A percentile compares a stretch with the other conserved stretches of the same genome.
Evolutionary conservation across 2,888 invertebrate species (phyloP).

Genomic region (Chrysolina haemoptera): DNA sequence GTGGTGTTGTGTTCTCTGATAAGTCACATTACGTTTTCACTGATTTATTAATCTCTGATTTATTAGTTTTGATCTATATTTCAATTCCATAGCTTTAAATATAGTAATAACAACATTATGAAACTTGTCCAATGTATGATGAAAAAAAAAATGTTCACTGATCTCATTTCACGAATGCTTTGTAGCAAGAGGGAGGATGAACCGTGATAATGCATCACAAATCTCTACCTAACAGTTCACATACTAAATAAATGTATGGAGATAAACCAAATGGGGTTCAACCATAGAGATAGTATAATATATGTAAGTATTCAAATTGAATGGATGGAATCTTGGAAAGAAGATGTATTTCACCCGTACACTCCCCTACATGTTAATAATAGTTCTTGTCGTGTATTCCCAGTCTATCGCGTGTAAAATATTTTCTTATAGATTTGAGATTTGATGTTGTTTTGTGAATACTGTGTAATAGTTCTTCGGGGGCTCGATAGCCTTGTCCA

Average conservation of each 20-base stretch:
- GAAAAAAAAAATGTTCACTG: neutral
- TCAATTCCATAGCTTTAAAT: too few relatives aligned
- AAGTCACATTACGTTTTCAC: too few relatives aligned
- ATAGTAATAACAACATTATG: too few relatives aligned
- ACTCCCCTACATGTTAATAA: conserved; percentile 31
- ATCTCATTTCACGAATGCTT: neutral
- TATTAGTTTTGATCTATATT: too few relatives aligned
- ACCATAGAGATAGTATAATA: neutral
- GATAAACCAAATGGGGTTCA: neutral
- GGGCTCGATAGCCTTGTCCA: conserved; percentile 57
- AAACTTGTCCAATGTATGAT: too few relatives aligned
- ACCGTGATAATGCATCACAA: conserved; percentile 1
- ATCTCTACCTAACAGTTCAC: neutral
- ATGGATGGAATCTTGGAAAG: neutral
- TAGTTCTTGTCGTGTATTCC: conserved; percentile 48
- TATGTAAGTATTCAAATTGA: conserved; percentile 8
- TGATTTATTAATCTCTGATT: too few relatives aligned
- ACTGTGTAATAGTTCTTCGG: conserved; percentile 60
- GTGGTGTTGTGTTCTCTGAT: too few relatives aligned
- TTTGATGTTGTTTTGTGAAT: conserved; percentile 66
- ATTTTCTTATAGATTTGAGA: conserved; percentile 61
- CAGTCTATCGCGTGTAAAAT: conserved; percentile 64
- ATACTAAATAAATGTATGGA: neutral
- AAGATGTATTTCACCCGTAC: conserved; percentile 11
- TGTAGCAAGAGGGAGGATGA: neutral